Conservation (phyloP, 2,113 vertebrate species). For the Mus pahari region DNA sequence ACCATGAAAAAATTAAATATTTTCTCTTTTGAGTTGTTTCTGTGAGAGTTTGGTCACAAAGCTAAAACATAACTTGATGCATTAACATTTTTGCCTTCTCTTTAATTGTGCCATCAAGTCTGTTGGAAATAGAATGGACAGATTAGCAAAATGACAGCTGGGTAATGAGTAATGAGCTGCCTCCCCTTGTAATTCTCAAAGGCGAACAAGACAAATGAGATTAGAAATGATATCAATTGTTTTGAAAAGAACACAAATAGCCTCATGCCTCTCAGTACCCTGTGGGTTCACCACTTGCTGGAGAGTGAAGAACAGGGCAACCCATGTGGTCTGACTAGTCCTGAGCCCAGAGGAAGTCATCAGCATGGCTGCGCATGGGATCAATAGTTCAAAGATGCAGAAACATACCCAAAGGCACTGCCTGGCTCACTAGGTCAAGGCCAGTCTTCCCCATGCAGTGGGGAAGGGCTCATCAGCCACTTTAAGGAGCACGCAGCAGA, state of each 20-base stretch:
- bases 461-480: neutral
- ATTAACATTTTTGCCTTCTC: neutral
- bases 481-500: neutral
- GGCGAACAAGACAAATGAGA: neutral
- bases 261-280: accelerated
- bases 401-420: no score
- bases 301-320: neutral
- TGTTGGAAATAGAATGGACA: slow-evolving; percentile 10
- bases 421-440: neutral
- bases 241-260: neutral
- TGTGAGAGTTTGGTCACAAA: neutral
- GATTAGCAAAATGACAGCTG: neutral
- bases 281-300: neutral
- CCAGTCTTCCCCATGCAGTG: neutral
- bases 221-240: neutral
- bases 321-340: neutral
- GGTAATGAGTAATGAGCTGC: neutral
- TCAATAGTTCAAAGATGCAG: neutral
- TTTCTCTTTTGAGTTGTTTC: neutral
- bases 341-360: neutral
- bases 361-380: neutral
- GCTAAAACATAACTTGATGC: neutral
- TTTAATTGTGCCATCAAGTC: neutral
- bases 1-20: neutral
- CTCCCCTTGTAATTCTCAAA: neutral